Evolutionary conservation across 2,797 vertebrate species (phyloP).

Genomic region (Halcyon chelicuti): DNA sequence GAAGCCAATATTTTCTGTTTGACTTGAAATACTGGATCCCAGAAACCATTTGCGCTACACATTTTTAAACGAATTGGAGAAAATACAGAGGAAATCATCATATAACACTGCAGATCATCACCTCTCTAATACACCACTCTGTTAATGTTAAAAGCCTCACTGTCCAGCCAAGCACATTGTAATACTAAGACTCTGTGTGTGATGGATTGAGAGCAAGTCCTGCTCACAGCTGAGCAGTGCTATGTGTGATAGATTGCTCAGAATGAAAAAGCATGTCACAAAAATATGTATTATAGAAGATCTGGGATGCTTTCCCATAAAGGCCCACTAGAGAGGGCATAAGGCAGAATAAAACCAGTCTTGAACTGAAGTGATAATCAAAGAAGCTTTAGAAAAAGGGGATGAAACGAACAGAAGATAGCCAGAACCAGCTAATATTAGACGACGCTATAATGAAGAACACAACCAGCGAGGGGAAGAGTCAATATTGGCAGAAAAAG

Average conservation of each 20-base stretch:
- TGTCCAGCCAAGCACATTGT: not conserved
- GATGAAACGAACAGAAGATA: not conserved
- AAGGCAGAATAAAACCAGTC: not conserved
- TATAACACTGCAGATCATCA: not conserved
- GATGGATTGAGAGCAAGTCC: not conserved
- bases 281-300: not conserved
- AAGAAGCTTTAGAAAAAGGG: not conserved
- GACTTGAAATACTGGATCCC: not conserved
- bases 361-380: not conserved
- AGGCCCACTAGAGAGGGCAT: rapidly evolving
- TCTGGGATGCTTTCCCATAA: not conserved
- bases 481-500: not conserved
- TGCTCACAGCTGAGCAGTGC: not conserved
- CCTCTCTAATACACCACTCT: not conserved
- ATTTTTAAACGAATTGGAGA: not conserved
- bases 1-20: not conserved
- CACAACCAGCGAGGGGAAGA: not conserved
- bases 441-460: not conserved
- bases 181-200: not conserved
- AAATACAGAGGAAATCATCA: not conserved
- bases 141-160: not conserved
- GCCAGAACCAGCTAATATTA: not conserved
- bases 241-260: not conserved
- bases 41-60: not conserved
- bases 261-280: not conserved